Evolutionary conservation across 2,797 vertebrate species (phyloP), one percentile per base, ranked within the genome.

Genomic region (Esox lucius): DNA sequence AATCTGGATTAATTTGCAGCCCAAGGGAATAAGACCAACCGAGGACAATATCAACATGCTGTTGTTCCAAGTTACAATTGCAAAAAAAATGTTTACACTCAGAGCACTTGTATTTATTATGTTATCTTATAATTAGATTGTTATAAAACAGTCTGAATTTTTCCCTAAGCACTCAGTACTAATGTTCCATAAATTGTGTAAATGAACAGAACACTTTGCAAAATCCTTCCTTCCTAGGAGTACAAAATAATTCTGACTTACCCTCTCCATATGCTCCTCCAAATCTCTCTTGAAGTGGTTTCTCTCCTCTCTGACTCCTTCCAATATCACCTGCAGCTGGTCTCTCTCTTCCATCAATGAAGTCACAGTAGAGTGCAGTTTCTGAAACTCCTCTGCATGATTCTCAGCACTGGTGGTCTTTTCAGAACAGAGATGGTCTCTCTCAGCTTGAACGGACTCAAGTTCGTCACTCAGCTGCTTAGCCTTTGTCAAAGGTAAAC

Each of bases 321-420:
- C 4, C n/a, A 48, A 33, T 24, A 80, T 75, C 70, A 89, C 81
- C 66, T 83, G 87, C 0, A 95, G 90, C 51, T 89, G 79, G 13
- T 89, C 86, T 74, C 88, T 94, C 75, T 94, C 91, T 62, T 88
- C 84, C 22, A 75, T 74, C 51, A 94, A 81, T 49, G 73, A 73
- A 12, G 78, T 83, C 22, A 87, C 74, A 5, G 87, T 83, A 53
- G 88, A 85, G 26, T n/a, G n/a, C n/a, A n/a, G n/a, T 13, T 68
- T 64, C 70, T 85, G 73, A 42, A 74, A 3, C 31, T 88, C 73
- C 64, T 83, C 74, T 46, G 70, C 7, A 68, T 46, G 49, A 0
- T 56, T 70, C 69, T 75, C 51, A 61, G 12, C 0, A 12, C 1
- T 12, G 19, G 48, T 22, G 1, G 35, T 22, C 66, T 61, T 81